A percentile compares a stretch with the other conserved stretches of the same genome.
phyloP scores from a whole-genome alignment of 2,113 vertebrate species.

The Planiliza haematocheilus region DNA sequence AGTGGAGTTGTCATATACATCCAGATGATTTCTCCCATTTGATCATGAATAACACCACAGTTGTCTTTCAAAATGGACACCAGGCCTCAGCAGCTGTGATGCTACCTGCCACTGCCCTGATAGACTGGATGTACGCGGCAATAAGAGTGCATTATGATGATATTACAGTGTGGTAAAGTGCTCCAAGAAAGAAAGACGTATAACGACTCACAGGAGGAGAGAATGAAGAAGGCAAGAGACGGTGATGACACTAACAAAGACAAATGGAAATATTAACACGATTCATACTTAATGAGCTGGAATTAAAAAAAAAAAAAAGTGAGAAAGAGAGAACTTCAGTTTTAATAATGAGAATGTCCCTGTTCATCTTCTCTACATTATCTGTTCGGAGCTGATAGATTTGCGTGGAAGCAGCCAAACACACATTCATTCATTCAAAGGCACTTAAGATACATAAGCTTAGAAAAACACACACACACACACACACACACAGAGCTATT shows the following conservation, averaged over 20 bases:
- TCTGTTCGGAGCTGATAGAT: conserved; percentile 19
- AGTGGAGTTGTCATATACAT: not conserved
- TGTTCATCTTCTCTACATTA: conserved; percentile 56
- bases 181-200: conserved; percentile 11
- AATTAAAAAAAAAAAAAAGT: conserved; percentile 36
- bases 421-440: not conserved
- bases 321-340: conserved; percentile 12
- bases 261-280: conserved; percentile 68
- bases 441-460: conserved; percentile 14
- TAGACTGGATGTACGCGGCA: not conserved
- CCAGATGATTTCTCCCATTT: not conserved
- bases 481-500: conserved; percentile 32
- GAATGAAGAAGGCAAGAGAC: conserved; percentile 7
- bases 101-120: not conserved
- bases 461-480: conserved; percentile 8
- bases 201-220: conserved; percentile 5
- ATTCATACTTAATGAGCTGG: conserved; percentile 63
- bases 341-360: conserved; percentile 65
- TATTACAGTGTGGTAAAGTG: conserved; percentile 11
- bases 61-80: not conserved
- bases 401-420: not conserved
- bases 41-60: not conserved
- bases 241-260: conserved; percentile 55
- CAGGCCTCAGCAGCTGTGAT: not conserved
- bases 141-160: not conserved